Base-by-base conservation (phyloP, 2,797 vertebrate species). In the Mormyrops boulengeri region DNA sequence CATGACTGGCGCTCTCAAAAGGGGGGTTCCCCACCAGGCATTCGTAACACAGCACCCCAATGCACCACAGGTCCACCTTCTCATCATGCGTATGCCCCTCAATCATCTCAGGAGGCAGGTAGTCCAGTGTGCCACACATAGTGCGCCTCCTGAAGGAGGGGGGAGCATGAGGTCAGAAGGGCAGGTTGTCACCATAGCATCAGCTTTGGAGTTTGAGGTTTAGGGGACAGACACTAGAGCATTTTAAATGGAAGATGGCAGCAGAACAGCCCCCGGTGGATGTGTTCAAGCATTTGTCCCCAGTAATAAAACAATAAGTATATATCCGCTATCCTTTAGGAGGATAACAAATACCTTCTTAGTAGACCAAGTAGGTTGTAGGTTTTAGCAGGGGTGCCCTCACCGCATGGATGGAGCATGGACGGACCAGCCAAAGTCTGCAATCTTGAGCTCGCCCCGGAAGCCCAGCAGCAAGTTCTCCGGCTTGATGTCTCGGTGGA, bases 351-450 rank as follows among this genome's bases (percentile, higher is more conserved):
- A 38, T n/a, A n/a, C 19, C 41, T 9, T 22, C 41, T 82, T 82
- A 47, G 17, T 47, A 82, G 19, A 44, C 77, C 0, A 22, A 47
- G 41, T 47, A n/a, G 17, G 41, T 47, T 85, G 26, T 30, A 30
- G 26, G 26, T 30, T 52, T 85, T 22, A 22, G 9, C 11, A 30
- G 47, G 82, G 22, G 49, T 14, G 44, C 44, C 8, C 91, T 84
- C 93, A 98, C 97, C 97, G 96, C 41, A 98, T 94, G 22, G 97
- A 98, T 0, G 98, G 98, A 0, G 98, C 98, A 0, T 99, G 98
- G 85, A 99, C 98, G 0, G 98, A 99, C 98, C 98, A 99, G 87
- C 98, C 98, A 1, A 99, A 99, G 91, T 99, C 98, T 0, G 98
- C 98, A 1, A 99, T 98, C 93, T 99, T 99, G 26, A 99, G 95